Percentiles rank a stretch among this genome's conserved stretches.
Conservation (phyloP, 2,797 vertebrate species). For the Streptopelia turtur region DNA sequence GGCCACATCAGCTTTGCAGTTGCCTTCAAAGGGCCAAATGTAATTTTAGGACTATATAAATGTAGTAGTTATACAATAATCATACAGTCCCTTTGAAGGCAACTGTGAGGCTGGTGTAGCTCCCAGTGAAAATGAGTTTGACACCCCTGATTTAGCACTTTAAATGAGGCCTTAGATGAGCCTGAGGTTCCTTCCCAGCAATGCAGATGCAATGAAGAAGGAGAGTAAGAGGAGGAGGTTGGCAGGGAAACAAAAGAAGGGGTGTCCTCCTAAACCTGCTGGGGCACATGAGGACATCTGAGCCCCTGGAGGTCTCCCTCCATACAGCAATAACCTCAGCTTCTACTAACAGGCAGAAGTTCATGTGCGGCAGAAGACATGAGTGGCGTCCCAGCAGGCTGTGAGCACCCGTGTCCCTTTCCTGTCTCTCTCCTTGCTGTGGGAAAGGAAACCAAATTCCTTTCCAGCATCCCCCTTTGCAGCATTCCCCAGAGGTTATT, state of each 20-base stretch:
- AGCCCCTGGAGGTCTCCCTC: background rate
- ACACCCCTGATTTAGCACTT: background rate
- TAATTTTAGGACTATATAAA: too few species aligned
- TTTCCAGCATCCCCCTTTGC: background rate
- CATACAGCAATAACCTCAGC: background rate
- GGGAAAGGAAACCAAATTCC: background rate
- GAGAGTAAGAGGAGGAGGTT: background rate
- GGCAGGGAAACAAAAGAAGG: background rate
- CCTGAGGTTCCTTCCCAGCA: background rate
- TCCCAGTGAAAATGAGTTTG: too few species aligned
- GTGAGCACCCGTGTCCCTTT: background rate
- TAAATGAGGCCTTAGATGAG: background rate
- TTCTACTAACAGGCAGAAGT: background rate
- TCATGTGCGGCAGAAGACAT: rapidly evolving
- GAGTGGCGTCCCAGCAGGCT: background rate
- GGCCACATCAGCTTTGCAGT: too few species aligned
- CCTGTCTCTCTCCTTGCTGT: background rate
- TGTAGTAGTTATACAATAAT: too few species aligned
- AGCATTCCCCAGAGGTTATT: rapidly evolving
- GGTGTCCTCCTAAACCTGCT: background rate
- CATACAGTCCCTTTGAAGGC: too few species aligned
- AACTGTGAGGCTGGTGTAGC: too few species aligned
- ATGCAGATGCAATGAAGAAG: background rate
- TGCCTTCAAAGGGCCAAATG: too few species aligned
- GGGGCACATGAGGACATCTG: background rate